Evolutionary conservation across 1,140 invertebrate genomes (phyloP), one percentile per base, ranked within the genome.

Genomic region (Drosophila burlai): DNA sequence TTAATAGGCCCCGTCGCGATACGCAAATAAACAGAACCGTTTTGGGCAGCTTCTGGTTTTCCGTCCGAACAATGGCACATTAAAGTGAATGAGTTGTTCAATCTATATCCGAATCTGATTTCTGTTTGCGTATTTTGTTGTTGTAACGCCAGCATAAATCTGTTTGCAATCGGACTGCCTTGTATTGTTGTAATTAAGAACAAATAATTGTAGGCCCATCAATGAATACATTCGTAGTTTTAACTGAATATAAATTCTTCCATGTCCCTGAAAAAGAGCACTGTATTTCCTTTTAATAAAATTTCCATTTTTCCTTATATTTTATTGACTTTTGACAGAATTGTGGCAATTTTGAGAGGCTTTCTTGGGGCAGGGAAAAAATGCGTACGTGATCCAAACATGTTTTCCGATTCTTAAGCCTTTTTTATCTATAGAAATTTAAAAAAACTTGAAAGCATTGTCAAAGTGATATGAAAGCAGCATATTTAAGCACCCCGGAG

Each of bases 1-100:
- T 89, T 87, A 81, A 89, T 87, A 83, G 84, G 54, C 80, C 76
- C 54, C 72, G 68, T 89, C 80, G 66, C 71, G 63, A 76, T 89
- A 81, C 80, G 80, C 84, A 89, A 87, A 87, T 89, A 89, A 87
- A 83, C 80, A 86, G 46, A 54, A 34, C 2, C 10, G 62, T 66
- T 79, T 75, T 61, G 31, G 49, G 38, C 61, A 62, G 75, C 61
- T 64, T 62, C 38, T 31, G 54, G 15, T 45, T 31, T 65, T 73
- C 64, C 49, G 40, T 52, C n/a, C 72, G 42, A 57, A 73, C 59
- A 81, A 76, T 65, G 55, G 76, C 62, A 76, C 83, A 87, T 87
- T 82, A 85, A 83, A 79, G 63, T 66, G 15, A 63, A 66, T 59
- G 42, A 77, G 83, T 83, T 87, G 83, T 83, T 54, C 73, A 71